Percentiles rank a stretch among this genome's conserved stretches.
Conservation (phyloP, 2,113 vertebrate genomes). For the Vidua macroura region DNA sequence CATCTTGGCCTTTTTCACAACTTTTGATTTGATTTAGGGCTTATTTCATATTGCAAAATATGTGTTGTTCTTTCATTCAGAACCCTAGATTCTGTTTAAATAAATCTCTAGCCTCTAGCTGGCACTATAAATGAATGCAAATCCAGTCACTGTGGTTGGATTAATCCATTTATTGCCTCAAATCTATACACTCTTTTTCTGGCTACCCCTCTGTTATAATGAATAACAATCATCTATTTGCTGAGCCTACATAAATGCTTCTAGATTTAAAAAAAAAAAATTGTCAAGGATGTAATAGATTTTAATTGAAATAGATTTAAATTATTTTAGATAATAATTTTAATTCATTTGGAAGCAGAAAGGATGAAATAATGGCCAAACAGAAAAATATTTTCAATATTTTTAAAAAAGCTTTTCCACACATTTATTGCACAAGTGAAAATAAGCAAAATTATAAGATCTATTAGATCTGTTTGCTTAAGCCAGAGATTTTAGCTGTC, state of each 20-base stretch:
- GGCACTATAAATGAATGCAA: conserved; percentile 34
- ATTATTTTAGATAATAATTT: no score
- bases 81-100: conserved; percentile 17
- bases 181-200: background rate
- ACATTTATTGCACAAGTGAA: background rate
- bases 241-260: background rate
- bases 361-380: background rate
- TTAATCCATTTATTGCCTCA: conserved; percentile 35
- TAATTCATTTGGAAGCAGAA: background rate
- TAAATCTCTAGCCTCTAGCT: conserved; percentile 10
- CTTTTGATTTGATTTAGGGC: background rate
- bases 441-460: background rate
- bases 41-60: background rate
- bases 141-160: background rate
- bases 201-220: background rate
- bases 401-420: background rate
- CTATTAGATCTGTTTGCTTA: background rate
- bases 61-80: background rate
- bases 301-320: background rate
- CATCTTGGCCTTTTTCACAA: background rate
- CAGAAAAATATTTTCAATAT: background rate
- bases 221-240: background rate
- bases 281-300: background rate
- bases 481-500: background rate
- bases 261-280: background rate